These are phyloP conservation scores for Eidolon dupreanum DNA, from an alignment of 2,797 vertebrate genomes.

Conservation along the genomic window DNA sequence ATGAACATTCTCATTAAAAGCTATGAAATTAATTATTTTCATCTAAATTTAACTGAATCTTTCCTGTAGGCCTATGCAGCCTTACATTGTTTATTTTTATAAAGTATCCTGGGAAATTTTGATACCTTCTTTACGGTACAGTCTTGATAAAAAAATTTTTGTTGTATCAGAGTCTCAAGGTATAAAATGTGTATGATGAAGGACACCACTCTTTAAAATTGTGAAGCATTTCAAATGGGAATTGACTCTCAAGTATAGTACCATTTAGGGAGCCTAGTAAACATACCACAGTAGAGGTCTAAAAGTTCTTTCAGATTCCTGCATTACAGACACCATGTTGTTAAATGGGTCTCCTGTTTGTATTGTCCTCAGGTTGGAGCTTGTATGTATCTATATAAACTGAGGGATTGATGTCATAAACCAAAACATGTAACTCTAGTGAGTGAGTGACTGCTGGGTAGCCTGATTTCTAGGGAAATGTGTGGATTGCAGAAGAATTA, in stretches of 20 bases:
- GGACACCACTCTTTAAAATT: neutral
- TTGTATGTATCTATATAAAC: neutral
- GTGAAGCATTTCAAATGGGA: neutral
- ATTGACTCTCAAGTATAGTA: neutral
- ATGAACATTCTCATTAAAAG: slow-evolving; percentile 45
- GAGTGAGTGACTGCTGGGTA: neutral
- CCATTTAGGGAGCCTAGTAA: neutral
- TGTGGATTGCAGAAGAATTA: neutral
- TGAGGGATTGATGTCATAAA: neutral
- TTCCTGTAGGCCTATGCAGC: neutral
- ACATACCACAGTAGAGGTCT: neutral
- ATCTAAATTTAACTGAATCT: neutral
- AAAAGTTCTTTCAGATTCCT: neutral
- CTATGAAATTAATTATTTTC: slow-evolving; percentile 17
- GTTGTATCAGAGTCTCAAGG: neutral
- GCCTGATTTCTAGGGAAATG: neutral
- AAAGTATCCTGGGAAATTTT: neutral
- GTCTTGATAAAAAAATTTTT: neutral
- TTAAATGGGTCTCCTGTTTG: neutral
- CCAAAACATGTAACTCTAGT: neutral
- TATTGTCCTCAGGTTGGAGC: neutral
- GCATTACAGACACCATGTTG: neutral
- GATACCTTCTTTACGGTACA: neutral
- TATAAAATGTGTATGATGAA: neutral
- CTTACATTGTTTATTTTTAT: neutral